phyloP scores from a whole-genome alignment of 1,140 invertebrate genomes.

The Drosophila aff. region DNA sequence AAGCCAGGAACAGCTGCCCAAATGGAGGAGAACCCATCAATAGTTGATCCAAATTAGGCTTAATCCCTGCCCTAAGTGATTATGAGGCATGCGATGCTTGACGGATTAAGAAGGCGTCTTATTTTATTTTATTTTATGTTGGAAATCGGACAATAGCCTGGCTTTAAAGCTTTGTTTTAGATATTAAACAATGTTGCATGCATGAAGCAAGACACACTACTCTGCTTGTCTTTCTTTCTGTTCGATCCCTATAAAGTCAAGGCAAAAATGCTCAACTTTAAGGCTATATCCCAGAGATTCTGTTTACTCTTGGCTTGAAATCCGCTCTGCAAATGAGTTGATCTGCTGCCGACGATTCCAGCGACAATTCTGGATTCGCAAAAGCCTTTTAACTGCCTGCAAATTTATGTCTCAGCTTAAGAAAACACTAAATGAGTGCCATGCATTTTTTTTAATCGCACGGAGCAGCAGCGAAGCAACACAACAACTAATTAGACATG shows the following conservation, averaged over 20 bases:
- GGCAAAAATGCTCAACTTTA: conserved; percentile 5
- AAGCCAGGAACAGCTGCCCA: conserved; percentile 22
- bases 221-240: neutral
- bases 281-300: conserved; percentile 4
- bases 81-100: neutral
- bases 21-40: conserved; percentile 17
- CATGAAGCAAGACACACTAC: too few relatives aligned
- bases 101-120: neutral
- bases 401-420: conserved; percentile 82
- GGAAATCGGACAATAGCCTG: neutral
- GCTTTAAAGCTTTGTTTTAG: neutral
- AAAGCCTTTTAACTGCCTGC: conserved; percentile 72
- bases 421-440: conserved; percentile 83
- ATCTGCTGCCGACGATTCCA: conserved; percentile 34
- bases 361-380: conserved; percentile 30
- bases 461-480: conserved; percentile 58
- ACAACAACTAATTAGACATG: conserved; percentile 83
- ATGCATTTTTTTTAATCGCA: conserved; percentile 80
- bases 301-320: conserved; percentile 6
- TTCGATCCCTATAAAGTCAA: neutral
- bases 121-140: neutral
- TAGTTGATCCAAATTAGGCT: conserved; percentile 21
- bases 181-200: neutral
- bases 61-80: conserved; percentile 18
- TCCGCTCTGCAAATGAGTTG: conserved; percentile 37